These are phyloP conservation scores for Pachymerium ferrugineum DNA, from an alignment of 2,888 invertebrate species.

Conservation along the genomic window DNA sequence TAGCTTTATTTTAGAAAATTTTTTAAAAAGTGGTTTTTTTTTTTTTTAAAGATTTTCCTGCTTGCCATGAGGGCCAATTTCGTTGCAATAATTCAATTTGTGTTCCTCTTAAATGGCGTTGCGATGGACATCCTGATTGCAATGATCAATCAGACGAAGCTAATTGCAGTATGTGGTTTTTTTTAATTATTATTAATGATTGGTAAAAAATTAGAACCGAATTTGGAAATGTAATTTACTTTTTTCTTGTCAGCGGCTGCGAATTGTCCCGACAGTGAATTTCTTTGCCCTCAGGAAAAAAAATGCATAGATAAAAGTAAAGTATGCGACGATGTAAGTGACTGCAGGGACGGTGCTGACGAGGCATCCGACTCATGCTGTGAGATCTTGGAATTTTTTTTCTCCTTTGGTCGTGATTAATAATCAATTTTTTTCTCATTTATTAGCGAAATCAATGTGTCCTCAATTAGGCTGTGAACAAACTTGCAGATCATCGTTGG, in stretches of 20 bases:
- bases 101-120: conserved; percentile 64
- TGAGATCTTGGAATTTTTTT: conserved; percentile 44
- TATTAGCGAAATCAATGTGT: conserved; percentile 68
- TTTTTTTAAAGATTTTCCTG: conserved; percentile 75
- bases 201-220: neutral
- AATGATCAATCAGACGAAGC: conserved; percentile 83
- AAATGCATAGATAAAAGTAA: conserved; percentile 83
- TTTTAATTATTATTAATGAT: neutral
- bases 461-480: conserved; percentile 80
- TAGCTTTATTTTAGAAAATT: neutral
- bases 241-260: conserved; percentile 55
- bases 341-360: conserved; percentile 87
- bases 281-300: conserved; percentile 75
- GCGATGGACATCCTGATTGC: conserved; percentile 65
- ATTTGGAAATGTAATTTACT: neutral
- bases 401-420: neutral
- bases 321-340: conserved; percentile 82
- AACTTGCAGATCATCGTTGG: conserved; percentile 82
- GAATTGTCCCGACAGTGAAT: conserved; percentile 83
- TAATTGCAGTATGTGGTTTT: conserved; percentile 59
- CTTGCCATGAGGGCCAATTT: conserved; percentile 85
- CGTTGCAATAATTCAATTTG: conserved; percentile 88
- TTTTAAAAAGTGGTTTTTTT: too few relatives aligned
- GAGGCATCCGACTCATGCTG: conserved; percentile 77
- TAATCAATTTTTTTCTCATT: conserved; percentile 25